Conservation (phyloP, 2,888 invertebrate species). For the Cheilosia vulpina region DNA sequence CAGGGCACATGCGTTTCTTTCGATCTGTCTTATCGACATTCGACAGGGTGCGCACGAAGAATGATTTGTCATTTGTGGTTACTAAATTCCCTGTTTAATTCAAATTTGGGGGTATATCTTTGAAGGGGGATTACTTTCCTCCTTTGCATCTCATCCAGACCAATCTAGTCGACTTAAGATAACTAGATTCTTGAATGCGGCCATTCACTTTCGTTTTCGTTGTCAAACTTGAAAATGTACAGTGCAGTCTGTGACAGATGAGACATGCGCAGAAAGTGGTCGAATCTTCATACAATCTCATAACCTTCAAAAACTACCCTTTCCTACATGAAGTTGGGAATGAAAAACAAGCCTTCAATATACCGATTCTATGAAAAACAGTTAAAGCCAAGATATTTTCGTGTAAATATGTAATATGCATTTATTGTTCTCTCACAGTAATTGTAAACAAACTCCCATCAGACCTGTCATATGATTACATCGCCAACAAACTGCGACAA, state of each 20-base stretch:
- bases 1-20: not conserved
- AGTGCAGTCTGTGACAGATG: too few relatives aligned
- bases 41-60: constrained; percentile 1
- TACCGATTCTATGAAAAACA: not conserved
- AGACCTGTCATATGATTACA: constrained; percentile 41
- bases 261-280: too few relatives aligned
- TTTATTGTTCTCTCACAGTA: constrained; percentile 19
- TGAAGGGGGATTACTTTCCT: too few relatives aligned
- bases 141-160: too few relatives aligned
- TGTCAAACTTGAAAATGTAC: too few relatives aligned
- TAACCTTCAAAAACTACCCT: too few relatives aligned
- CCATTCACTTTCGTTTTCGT: too few relatives aligned
- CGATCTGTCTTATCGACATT: not conserved
- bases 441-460: not conserved
- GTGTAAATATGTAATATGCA: constrained; percentile 17
- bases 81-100: not conserved
- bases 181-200: too few relatives aligned
- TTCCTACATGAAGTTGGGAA: not conserved
- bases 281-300: too few relatives aligned
- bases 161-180: too few relatives aligned
- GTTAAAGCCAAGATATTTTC: not conserved
- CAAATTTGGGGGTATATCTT: too few relatives aligned
- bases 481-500: constrained; percentile 41
- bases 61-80: not conserved
- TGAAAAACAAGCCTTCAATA: not conserved